Conservation (phyloP, 2,113 vertebrate species). For the Hippocampus comes region DNA sequence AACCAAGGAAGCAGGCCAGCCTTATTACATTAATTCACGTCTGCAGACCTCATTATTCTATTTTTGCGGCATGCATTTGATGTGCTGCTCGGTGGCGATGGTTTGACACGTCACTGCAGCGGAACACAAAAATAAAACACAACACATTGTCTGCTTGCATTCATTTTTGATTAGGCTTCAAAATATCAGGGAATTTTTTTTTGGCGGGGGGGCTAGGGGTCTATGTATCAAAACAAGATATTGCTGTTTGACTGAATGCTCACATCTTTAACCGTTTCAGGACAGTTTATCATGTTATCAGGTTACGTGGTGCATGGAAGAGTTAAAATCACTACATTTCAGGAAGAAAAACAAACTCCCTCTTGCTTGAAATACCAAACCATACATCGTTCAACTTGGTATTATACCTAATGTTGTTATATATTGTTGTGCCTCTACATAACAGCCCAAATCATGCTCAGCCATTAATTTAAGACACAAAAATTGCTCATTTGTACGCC, state of each 20-base stretch:
- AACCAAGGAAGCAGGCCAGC: slow-evolving; percentile 45
- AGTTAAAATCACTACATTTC: not conserved
- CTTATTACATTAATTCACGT: slow-evolving; percentile 54
- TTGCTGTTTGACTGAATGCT: not conserved
- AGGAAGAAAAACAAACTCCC: not conserved
- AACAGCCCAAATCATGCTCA: too few species aligned
- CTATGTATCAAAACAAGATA: not conserved
- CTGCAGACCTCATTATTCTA: slow-evolving; percentile 57
- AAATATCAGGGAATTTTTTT: not conserved
- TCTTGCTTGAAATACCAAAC: not conserved
- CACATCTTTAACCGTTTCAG: not conserved
- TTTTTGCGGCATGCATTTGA: slow-evolving; percentile 50
- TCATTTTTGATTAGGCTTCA: not conserved
- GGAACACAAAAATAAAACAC: not conserved
- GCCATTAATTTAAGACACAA: too few species aligned
- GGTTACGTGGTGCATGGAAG: too few species aligned
- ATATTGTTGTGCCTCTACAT: too few species aligned
- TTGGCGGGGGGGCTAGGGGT: not conserved
- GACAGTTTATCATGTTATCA: too few species aligned
- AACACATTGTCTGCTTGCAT: not conserved
- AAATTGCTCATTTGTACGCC: too few species aligned
- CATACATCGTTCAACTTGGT: too few species aligned
- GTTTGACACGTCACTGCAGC: slow-evolving; percentile 19
- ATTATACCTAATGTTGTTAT: too few species aligned
- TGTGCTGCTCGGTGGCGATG: slow-evolving; percentile 31